Base-by-base conservation (phyloP, 2,113 vertebrate genomes). In the Gymnocephalus cernua region DNA sequence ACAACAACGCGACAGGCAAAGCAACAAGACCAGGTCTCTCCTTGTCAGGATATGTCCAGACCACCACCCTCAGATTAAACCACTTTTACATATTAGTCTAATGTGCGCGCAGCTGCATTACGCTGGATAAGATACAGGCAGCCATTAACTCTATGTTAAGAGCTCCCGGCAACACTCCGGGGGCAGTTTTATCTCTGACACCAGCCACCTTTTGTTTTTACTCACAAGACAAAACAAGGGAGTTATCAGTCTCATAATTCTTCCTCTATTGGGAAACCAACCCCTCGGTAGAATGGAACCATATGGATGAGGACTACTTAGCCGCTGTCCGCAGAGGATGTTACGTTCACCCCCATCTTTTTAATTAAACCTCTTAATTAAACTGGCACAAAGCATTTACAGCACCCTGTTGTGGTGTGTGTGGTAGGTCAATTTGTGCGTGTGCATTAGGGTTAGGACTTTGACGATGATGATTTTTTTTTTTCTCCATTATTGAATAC, bases 281-380 rank as follows among this genome's bases (percentile, higher is more conserved):
- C 18, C 76, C 82, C 64, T 10, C 15, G 32, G 65, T 48, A 35
- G 57, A 75, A 79, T 54, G 48, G 59, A 77, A 86, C 14, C 9
- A 21, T 67, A 80, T 74, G 80, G 64, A 81, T 65, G 56, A 88
- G 70, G 23, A 66, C 70, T 74, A 74, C 72, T 85, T 87, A 86
- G 86, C 87, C 0, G 38, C 76, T 70, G 70, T 73, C 50, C 71
- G 41, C 53, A 75, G 74, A 88, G 79, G 86, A 87, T 86, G 69
- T 79, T 80, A 77, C 59, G 66, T 78, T 88, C 64, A 82, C 77
- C 72, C 77, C 73, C 79, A 86, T 91, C 59, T 62, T 87, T 88
- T 85, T 77, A 87, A 88, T 89, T 90, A 84, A 83, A 89, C 83
- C 54, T 73, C 68, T 69, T 87, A 86, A 86, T 88, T 83, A 80